Evolutionary conservation across 2,797 vertebrate species (phyloP).

Genomic region (Diplodus sargus): DNA sequence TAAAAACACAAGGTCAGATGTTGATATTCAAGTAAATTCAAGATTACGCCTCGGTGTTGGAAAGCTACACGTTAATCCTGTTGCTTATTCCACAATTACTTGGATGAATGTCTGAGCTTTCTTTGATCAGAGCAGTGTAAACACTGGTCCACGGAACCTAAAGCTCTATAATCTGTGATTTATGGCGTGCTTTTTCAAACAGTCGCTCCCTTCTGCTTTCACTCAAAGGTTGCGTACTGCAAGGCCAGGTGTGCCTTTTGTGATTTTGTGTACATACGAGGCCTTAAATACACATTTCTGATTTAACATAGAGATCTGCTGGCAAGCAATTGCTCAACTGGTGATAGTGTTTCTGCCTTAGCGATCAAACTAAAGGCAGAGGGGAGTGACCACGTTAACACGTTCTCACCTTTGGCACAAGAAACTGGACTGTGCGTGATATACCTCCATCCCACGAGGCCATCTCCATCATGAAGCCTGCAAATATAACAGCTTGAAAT

Average conservation of each 20-base stretch:
- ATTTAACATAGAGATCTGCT: conserved; percentile 28
- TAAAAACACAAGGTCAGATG: not conserved
- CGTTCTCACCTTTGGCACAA: conserved; percentile 93
- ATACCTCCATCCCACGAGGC: conserved; percentile 99
- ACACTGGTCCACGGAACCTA: conserved; percentile 8
- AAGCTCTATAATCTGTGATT: conserved; percentile 51
- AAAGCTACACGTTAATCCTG: conserved; percentile 20
- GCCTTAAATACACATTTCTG: conserved; percentile 29
- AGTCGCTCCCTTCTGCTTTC: not conserved
- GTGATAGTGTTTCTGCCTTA: not conserved
- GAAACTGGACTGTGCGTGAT: conserved; percentile 97
- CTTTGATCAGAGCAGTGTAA: conserved; percentile 40
- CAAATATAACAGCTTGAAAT: conserved; percentile 25
- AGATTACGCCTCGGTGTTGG: not conserved
- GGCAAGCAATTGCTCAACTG: conserved; percentile 19
- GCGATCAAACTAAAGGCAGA: conserved; percentile 1
- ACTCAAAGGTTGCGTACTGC: conserved; percentile 23
- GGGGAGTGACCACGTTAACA: no score
- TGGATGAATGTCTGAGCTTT: conserved; percentile 34
- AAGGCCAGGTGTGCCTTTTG: conserved; percentile 64
- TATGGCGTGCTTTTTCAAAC: conserved; percentile 46
- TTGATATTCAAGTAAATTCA: conserved; percentile 20
- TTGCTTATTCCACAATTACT: conserved; percentile 29
- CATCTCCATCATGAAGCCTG: conserved; percentile 99
- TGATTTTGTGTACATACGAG: conserved; percentile 18